Conservation (phyloP, 1,140 invertebrate species). For the Monomorium pharaonis region DNA sequence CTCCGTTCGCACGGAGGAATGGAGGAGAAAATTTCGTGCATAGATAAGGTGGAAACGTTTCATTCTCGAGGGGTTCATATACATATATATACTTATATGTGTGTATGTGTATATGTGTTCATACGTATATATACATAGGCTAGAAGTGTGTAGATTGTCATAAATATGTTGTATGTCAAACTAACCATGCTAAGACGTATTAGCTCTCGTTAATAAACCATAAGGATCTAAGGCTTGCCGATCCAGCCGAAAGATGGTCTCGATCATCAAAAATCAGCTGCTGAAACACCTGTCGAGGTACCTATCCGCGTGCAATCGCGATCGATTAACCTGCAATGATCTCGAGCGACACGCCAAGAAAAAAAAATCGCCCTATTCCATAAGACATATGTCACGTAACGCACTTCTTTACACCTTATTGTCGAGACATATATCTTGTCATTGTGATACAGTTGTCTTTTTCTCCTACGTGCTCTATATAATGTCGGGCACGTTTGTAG, state of each 20-base stretch:
- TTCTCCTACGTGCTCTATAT: background rate
- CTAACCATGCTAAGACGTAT: slow-evolving; percentile 66
- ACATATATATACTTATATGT: background rate
- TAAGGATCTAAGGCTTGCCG: slow-evolving; percentile 47
- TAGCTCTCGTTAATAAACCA: slow-evolving; percentile 25
- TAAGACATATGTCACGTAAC: slow-evolving; percentile 19
- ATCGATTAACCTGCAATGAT: slow-evolving; percentile 46
- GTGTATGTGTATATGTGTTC: background rate
- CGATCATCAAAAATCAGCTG: slow-evolving; percentile 98
- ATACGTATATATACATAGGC: too few species aligned
- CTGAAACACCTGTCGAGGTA: slow-evolving; percentile 98
- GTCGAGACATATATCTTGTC: slow-evolving; percentile 22
- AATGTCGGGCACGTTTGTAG: background rate
- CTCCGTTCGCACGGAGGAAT: too few species aligned
- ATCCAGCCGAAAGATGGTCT: slow-evolving; percentile 87
- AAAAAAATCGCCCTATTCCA: slow-evolving; percentile 4
- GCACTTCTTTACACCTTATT: background rate
- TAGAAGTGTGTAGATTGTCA: slow-evolving; percentile 8
- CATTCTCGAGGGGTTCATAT: background rate
- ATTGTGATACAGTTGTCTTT: background rate
- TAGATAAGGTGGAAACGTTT: background rate
- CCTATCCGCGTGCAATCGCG: slow-evolving; percentile 69
- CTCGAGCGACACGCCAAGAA: slow-evolving; percentile 51
- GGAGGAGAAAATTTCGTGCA: too few species aligned
- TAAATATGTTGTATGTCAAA: slow-evolving; percentile 65